Base-by-base conservation (phyloP, 2,888 invertebrate species). In the Tetranychus piercei region DNA sequence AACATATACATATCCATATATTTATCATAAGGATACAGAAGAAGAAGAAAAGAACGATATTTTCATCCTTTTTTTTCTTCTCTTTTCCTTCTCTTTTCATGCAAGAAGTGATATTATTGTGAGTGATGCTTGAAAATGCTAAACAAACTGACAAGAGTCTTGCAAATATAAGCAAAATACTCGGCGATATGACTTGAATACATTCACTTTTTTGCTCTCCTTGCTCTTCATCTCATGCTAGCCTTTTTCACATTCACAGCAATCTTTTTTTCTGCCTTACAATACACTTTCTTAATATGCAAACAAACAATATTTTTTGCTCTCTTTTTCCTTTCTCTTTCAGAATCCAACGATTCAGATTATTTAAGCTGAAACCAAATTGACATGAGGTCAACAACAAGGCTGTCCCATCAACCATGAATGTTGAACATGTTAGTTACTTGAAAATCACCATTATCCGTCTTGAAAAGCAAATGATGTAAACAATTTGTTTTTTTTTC, bases 311-410 rank as follows among this genome's bases (percentile, higher is more conserved):
- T 34, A 34, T 34, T 15, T 55, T 55, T 55, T 55, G 55, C 55
- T 15, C 34, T 34, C 34, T 34, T 34, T 34, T 34, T 15, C 15
- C 55, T 55, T 15, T 55, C 55, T 6, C 55, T 55, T 15, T 15
- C 45, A 8, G 45, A 8, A 45, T 55, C 55, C 55, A 55, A 34
- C 34, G 34, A 34, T 34, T 34, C 34, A 34, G 34, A 34, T 55
- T 45, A 45, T 45, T 45, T 9, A 55, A 55, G 55, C 15, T 55
- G 9, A 34, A 34, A 9, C 55, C 55, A 55, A 55, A 55, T 55
- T 55, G 55, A 55, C 55, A 55, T 55, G 55, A 55, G 55, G 55
- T 55, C 55, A 55, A 55, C 55, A 55, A 55, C 55, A 55, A 55
- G 11, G 55, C 9, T 55, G 55, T 55, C 55, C 55, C 55, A 55